These are phyloP conservation scores for Cyaniris semiargus DNA, from an alignment of 2,888 invertebrate species.

Conservation along the genomic window DNA sequence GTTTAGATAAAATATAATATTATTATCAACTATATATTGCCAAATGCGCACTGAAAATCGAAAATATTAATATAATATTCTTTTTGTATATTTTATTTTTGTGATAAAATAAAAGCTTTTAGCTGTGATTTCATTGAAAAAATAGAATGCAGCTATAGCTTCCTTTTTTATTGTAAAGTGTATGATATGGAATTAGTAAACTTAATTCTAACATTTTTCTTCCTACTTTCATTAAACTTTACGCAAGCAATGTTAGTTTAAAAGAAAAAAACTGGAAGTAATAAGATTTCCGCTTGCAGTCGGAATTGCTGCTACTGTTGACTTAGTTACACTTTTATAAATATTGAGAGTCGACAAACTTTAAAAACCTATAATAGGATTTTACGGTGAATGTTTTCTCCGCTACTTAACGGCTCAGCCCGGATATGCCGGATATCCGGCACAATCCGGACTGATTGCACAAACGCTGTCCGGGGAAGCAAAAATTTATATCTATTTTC, in stretches of 20 bases:
- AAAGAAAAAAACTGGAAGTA: background rate
- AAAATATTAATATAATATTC: too few species aligned
- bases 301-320: slow-evolving; percentile 9
- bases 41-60: background rate
- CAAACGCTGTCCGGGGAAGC: slow-evolving; percentile 64
- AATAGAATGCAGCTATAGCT: background rate
- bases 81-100: background rate
- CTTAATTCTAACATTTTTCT: background rate
- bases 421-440: slow-evolving; percentile 61
- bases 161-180: background rate
- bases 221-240: background rate
- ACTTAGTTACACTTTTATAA: slow-evolving; percentile 31
- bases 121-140: background rate
- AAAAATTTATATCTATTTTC: slow-evolving; percentile 64
- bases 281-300: background rate
- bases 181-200: background rate
- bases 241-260: background rate
- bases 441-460: slow-evolving; percentile 73
- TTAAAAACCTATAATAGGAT: slow-evolving; percentile 56
- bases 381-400: slow-evolving; percentile 54
- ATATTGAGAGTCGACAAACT: slow-evolving; percentile 36
- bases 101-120: background rate
- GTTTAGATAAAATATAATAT: slow-evolving; percentile 1
- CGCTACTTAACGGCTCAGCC: slow-evolving; percentile 59
- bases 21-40: background rate